These are phyloP conservation scores for Drosophila limbata DNA, from an alignment of 2,888 invertebrate genomes.

Conservation along the genomic window DNA sequence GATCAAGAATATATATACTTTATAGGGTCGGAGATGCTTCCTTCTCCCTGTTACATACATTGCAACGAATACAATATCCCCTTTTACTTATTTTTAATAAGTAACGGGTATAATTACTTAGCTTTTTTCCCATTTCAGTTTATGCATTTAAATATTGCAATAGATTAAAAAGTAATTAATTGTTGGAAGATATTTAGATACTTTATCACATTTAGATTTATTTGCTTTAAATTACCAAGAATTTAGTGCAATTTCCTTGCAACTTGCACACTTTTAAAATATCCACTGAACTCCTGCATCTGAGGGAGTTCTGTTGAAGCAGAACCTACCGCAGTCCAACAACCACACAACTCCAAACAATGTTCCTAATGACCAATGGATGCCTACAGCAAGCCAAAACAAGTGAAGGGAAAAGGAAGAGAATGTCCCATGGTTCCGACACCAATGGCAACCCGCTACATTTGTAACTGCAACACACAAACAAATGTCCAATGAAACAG, in stretches of 20 bases:
- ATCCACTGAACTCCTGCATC: neutral
- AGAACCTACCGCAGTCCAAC: slow-evolving; percentile 9
- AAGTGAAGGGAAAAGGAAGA: neutral
- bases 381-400: slow-evolving; percentile 51
- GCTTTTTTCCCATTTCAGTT: too few relatives aligned
- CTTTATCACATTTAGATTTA: neutral
- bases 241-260: slow-evolving; percentile 9
- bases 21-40: too few relatives aligned
- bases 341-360: slow-evolving; percentile 48
- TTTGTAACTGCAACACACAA: slow-evolving; percentile 67
- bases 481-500: slow-evolving; percentile 78
- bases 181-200: neutral
- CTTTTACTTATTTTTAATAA: too few relatives aligned
- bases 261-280: slow-evolving; percentile 9
- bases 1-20: too few relatives aligned
- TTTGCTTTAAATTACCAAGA: neutral
- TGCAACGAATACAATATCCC: too few relatives aligned
- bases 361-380: slow-evolving; percentile 74
- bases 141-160: neutral
- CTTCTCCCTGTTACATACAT: too few relatives aligned
- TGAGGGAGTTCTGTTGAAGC: neutral
- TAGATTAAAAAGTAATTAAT: neutral
- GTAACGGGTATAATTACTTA: too few relatives aligned
- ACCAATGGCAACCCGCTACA: slow-evolving; percentile 50
- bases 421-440: slow-evolving; percentile 9